Conservation (phyloP, 2,113 vertebrate species). For the Atractosteus spatula region DNA sequence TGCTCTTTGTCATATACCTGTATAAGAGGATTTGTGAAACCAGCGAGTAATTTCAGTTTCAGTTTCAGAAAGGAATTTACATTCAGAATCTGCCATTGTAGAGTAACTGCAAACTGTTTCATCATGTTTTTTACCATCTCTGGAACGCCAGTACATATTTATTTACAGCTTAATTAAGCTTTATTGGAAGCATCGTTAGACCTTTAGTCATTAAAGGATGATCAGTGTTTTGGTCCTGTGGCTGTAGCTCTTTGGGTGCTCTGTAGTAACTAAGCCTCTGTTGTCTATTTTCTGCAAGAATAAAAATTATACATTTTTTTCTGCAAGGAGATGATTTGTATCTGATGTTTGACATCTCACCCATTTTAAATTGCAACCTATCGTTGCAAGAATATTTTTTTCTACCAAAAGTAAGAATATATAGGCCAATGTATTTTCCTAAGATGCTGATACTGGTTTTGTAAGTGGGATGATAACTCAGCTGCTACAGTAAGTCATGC, state of each 20-base stretch:
- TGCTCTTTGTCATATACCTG: too few species aligned
- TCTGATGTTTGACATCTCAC: slow-evolving; percentile 3
- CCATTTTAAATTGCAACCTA: neutral
- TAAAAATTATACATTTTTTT: neutral
- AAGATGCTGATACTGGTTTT: neutral
- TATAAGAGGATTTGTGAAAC: too few species aligned
- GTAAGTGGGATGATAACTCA: too few species aligned
- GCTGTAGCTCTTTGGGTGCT: neutral
- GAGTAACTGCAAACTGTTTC: too few species aligned
- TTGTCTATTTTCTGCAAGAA: neutral
- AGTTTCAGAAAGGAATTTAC: too few species aligned
- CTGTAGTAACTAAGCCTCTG: neutral
- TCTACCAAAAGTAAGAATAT: neutral
- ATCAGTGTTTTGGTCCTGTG: neutral
- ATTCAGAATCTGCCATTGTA: too few species aligned
- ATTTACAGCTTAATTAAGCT: too few species aligned
- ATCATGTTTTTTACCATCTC: too few species aligned
- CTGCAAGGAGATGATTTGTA: neutral
- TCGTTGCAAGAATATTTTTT: neutral
- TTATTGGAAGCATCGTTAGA: neutral
- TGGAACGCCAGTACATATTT: too few species aligned
- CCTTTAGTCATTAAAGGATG: neutral
- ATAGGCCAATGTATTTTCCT: neutral
- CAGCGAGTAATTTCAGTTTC: too few species aligned
- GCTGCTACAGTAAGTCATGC: too few species aligned